Evolutionary conservation across 2,888 invertebrate species (phyloP).

Genomic region (Miltochrista miniata): DNA sequence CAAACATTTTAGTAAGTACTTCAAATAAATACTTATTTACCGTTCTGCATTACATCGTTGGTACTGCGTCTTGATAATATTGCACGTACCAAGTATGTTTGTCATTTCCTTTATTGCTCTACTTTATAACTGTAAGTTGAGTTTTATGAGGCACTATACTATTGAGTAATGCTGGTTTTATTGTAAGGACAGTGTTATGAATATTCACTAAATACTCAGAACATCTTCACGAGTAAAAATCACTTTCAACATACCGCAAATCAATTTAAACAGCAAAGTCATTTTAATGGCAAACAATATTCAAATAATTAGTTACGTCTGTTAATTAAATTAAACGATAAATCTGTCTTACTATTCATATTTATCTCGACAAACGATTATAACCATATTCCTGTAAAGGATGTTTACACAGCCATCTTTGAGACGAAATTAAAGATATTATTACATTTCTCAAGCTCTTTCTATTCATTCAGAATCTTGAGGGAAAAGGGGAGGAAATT

Average conservation of each 20-base stretch:
- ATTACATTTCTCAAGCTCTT: conserved; percentile 60
- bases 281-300: no score
- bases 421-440: conserved; percentile 64
- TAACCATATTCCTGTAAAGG: conserved; percentile 48
- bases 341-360: conserved; percentile 54
- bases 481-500: conserved; percentile 43
- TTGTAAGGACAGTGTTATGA: no score
- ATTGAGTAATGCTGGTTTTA: conserved; percentile 38
- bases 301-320: conserved; percentile 20
- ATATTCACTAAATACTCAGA: no score
- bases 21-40: no score
- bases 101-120: conserved; percentile 42
- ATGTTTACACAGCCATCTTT: conserved; percentile 60
- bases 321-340: conserved; percentile 20
- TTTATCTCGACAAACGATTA: conserved; percentile 41
- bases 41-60: no score
- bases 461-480: conserved; percentile 43
- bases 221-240: conserved; percentile 24
- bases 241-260: no score
- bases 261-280: conserved; percentile 29
- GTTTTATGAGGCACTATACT: conserved; percentile 42
- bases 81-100: conserved; percentile 29
- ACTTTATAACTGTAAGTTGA: conserved; percentile 20
- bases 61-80: conserved; percentile 25
- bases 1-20: no score